Percentiles rank a stretch among this genome's conserved stretches.
Conservation (phyloP, 2,113 vertebrate species). For the Gobio gobio region DNA sequence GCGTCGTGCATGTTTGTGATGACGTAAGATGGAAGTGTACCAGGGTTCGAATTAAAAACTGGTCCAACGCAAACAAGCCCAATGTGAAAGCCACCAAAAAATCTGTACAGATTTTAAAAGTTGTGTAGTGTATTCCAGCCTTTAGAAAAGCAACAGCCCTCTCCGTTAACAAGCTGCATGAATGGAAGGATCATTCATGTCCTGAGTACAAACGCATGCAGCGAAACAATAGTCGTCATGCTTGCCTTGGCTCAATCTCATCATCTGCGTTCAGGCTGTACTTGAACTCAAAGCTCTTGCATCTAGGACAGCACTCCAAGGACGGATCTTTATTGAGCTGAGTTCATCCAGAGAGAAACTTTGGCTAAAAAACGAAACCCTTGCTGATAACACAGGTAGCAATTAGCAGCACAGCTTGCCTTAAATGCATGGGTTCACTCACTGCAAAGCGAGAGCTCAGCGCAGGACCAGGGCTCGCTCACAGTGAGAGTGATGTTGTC, state of each 20-base stretch:
- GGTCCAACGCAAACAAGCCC: too few species aligned
- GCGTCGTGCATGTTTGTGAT: too few species aligned
- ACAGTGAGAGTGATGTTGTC: slow-evolving; percentile 60
- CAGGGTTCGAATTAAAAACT: too few species aligned
- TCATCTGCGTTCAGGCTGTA: neutral
- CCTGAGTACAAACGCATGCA: too few species aligned
- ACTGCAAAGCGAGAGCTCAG: neutral
- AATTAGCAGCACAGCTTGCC: slow-evolving; percentile 19
- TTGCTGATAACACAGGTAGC: slow-evolving; percentile 28
- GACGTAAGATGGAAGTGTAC: too few species aligned
- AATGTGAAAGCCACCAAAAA: too few species aligned
- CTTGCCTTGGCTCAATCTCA: neutral
- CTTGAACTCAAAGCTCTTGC: slow-evolving; percentile 3
- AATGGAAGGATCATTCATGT: too few species aligned
- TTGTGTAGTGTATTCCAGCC: too few species aligned
- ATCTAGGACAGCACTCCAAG: slow-evolving; percentile 28
- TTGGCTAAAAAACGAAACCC: neutral
- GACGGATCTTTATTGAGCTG: neutral
- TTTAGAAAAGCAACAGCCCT: too few species aligned
- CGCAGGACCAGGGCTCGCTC: neutral
- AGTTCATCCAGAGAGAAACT: slow-evolving; percentile 24
- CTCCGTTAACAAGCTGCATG: too few species aligned
- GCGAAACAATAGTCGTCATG: neutral
- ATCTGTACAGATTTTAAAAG: too few species aligned
- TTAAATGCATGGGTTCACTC: neutral